Conservation (phyloP, 1,140 invertebrate species). For the Coptotermes formosanus region DNA sequence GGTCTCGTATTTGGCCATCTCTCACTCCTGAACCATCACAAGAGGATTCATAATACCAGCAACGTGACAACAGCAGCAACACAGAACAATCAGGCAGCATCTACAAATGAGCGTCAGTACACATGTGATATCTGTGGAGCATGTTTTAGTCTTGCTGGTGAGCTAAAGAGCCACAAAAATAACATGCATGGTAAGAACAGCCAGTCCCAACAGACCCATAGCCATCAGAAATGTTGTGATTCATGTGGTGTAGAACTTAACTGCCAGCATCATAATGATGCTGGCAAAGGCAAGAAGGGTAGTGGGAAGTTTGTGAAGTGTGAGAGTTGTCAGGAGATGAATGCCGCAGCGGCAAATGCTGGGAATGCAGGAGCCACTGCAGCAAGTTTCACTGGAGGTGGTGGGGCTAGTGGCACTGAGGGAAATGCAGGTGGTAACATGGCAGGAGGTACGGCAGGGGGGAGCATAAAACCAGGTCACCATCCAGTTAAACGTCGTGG, state of each 20-base stretch:
- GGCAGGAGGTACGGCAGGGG: not conserved
- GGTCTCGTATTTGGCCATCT: constrained; percentile 78
- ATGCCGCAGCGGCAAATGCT: constrained; percentile 22
- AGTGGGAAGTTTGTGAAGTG: constrained; percentile 43
- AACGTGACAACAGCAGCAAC: constrained; percentile 47
- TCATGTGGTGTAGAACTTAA: constrained; percentile 49
- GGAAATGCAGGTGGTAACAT: not conserved
- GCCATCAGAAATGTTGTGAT: constrained; percentile 47
- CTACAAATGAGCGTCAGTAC: constrained; percentile 49
- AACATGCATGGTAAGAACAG: constrained; percentile 34
- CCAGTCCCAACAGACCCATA: constrained; percentile 30
- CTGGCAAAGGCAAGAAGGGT: constrained; percentile 45
- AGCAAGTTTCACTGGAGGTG: not conserved
- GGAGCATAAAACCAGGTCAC: constrained; percentile 56
- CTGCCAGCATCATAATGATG: constrained; percentile 37
- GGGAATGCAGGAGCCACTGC: not conserved
- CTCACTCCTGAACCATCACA: constrained; percentile 75
- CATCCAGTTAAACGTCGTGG: constrained; percentile 81
- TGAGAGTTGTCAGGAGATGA: constrained; percentile 38
- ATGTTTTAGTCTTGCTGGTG: constrained; percentile 55
- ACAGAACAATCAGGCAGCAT: constrained; percentile 38
- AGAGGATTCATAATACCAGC: constrained; percentile 67
- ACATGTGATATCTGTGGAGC: constrained; percentile 59
- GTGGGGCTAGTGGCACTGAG: not conserved
- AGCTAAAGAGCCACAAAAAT: constrained; percentile 50